Percentiles rank a stretch among this genome's conserved stretches.
phyloP scores from a whole-genome alignment of 2,888 invertebrate genomes.

The Erynnis tages region DNA sequence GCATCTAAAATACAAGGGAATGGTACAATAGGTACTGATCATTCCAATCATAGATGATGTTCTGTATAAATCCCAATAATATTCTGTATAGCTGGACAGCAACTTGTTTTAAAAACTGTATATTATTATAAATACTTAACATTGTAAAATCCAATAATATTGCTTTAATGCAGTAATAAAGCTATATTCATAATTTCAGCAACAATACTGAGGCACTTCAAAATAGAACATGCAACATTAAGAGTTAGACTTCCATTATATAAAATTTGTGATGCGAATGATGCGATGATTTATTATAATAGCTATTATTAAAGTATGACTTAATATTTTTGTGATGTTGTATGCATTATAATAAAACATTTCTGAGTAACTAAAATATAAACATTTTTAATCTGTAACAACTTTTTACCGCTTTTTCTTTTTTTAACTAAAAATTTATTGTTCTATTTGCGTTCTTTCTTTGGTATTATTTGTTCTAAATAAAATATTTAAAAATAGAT shows the following conservation, averaged over 20 bases:
- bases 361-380: not conserved
- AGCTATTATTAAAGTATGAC: not conserved
- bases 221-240: not conserved
- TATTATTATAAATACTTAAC: not conserved
- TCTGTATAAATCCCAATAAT: no score
- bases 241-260: not conserved
- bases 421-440: not conserved
- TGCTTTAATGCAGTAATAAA: no score
- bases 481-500: conserved; percentile 1
- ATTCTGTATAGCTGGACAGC: no score
- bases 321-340: no score
- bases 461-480: conserved; percentile 21
- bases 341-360: not conserved
- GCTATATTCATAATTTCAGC: not conserved
- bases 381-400: conserved; percentile 2
- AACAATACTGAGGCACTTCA: not conserved
- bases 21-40: not conserved
- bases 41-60: not conserved
- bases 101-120: not conserved
- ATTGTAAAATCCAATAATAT: not conserved
- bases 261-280: no score
- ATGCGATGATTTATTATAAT: no score
- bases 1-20: not conserved
- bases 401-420: not conserved
- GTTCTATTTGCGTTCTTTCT: conserved; percentile 11